Base-by-base conservation (phyloP, 2,888 invertebrate genomes). In the Drosophila austrosaltans region DNA sequence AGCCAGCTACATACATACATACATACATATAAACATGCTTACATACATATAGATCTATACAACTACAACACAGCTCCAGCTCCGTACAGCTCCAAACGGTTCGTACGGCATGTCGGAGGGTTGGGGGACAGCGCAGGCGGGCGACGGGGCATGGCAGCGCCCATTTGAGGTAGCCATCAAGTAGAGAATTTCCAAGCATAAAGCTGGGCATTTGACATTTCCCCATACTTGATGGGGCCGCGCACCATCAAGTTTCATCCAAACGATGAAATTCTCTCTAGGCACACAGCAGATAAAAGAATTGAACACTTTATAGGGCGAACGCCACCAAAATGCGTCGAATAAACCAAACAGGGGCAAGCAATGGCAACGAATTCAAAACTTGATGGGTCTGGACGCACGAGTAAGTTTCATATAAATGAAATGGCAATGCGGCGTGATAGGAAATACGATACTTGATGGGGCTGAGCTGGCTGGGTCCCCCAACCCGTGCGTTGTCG, bases 101-200 rank as follows among this genome's bases (percentile, higher is more conserved):
- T 48, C 10, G 48, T 48, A 25, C 22, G 4, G 10, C 12, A 48
- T 48, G 12, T 3, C 25, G 10, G 48, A 3, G 48, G 48, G 10
- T 12, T 48, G 48, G 16, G 48, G 60, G 71, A 72, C 76, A 68
- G 66, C 76, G 87, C 16, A 89, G 82, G 69, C 77, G 77, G 78
- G 75, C 77, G 66, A 72, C 75, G 79, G 78, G 69, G 88, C 82
- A 85, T 82, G 87, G 89, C 86, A 87, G 82, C 87, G 86, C 82
- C 90, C 90, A 89, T 87, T 89, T 89, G 89, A 81, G 79, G 81
- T 89, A 89, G 81, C 91, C 92, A 92, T 76, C 89, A 92, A 90
- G 90, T 87, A 84, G 77, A 53, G 58, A 71, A 87, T 89, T 89
- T 79, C 75, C 74, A 69, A 77, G 77, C 82, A 87, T 82, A 73